A percentile compares a stretch with the other conserved stretches of the same genome.
Evolutionary conservation across 2,113 vertebrate genomes (phyloP).

Genomic region (Asarcornis scutulata): DNA sequence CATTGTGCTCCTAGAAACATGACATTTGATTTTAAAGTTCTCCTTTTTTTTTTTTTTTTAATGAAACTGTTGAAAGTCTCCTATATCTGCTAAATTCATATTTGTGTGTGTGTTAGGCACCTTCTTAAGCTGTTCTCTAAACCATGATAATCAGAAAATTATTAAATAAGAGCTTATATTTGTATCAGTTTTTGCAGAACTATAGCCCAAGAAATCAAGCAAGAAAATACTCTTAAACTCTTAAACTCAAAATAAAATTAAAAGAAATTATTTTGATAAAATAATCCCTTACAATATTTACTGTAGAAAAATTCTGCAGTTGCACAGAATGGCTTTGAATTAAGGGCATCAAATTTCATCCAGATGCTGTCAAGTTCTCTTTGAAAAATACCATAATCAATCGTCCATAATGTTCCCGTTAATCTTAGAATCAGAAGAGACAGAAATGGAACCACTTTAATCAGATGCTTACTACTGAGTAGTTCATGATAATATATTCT

Average conservation of each 20-base stretch:
- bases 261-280: neutral
- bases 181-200: neutral
- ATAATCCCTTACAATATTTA: neutral
- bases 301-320: neutral
- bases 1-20: neutral
- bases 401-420: neutral
- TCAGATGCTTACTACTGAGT: neutral
- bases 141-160: neutral
- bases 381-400: neutral
- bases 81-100: neutral
- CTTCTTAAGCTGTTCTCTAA: neutral
- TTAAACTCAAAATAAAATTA: neutral
- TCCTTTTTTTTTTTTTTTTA: neutral
- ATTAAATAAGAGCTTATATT: neutral
- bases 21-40: neutral
- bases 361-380: neutral
- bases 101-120: neutral
- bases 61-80: neutral
- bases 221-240: neutral
- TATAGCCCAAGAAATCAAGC: neutral
- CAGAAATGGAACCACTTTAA: neutral
- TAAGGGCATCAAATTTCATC: neutral
- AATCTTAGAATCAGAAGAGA: neutral
- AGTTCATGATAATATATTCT: neutral
- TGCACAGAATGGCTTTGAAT: neutral